Base-by-base conservation (phyloP, 1,140 invertebrate species). In the Drosophila willistoni region DNA sequence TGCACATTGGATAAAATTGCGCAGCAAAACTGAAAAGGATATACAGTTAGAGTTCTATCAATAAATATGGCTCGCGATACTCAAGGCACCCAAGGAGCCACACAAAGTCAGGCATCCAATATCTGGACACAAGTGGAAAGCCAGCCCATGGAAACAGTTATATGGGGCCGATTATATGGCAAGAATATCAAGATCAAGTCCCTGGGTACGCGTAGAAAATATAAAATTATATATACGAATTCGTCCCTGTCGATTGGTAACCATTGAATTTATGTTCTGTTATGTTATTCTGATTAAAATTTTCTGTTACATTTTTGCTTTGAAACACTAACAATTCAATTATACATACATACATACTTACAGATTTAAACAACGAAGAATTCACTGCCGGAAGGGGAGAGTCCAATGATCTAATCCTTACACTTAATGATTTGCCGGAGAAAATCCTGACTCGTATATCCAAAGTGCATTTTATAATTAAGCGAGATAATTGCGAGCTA, bases 101-200 rank as follows among this genome's bases (percentile, higher is more conserved):
- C 91, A 19, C 91, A 92, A 55, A 92, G 90, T 25, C 91, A 92
- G 56, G 73, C 79, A 4, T 92, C 91, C 7, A 82, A 91, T 19
- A 86, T 92, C 65, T 92, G 91, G 91, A 85, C 80, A 0, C 79
- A 90, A 33, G 75, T 92, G 41, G 91, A 92, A 42, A 91, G 89
- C 34, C 91, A 92, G 39, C 91, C 91, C 0, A 92, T 92, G 69
- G 91, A 92, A 36, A 90, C 71, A 41, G 86, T 92, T 7, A 81
- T 92, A 12, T 92, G 91, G 91, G 91, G 91, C 39, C 68, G 91
- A 36, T 67, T 92, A 7, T 92, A 92, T 69, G 91, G 89, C 33
- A 92, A 92, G 36, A 92, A 91, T 54, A 91, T 91, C 3, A 90
- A 89, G 73, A 81, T 92, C 34, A 92, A 92, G 71, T 91, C 91